Evolutionary conservation across 2,797 vertebrate genomes (phyloP).

Genomic region (Peromyscus melanophrys): DNA sequence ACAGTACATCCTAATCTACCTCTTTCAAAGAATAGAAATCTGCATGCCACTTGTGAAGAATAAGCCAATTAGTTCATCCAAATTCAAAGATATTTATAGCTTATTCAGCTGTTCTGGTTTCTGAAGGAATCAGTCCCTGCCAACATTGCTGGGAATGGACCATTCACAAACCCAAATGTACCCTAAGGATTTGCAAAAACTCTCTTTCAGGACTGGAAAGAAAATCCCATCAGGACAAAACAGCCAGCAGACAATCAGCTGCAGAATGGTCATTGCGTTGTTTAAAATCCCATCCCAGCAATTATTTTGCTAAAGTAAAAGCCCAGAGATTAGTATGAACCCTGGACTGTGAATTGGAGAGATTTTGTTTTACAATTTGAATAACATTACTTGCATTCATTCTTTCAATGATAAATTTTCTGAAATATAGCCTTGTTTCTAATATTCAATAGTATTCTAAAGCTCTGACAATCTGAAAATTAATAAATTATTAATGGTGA

Average conservation of each 20-base stretch:
- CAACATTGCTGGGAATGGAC: slow-evolving; percentile 43
- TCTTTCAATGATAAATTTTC: slow-evolving; percentile 54
- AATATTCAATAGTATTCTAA: background rate
- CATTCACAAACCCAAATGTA: slow-evolving; percentile 50
- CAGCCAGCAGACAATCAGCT: background rate
- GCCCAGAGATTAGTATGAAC: slow-evolving; percentile 6
- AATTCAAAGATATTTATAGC: background rate
- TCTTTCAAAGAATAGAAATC: slow-evolving; percentile 27
- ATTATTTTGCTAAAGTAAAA: slow-evolving; percentile 6
- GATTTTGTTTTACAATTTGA: slow-evolving; percentile 65
- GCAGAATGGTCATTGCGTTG: background rate
- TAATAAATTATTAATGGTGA: background rate
- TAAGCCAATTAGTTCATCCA: background rate
- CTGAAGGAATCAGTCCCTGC: slow-evolving; percentile 18
- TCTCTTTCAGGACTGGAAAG: background rate
- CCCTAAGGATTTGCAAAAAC: background rate
- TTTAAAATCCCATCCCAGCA: background rate
- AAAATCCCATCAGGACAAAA: background rate
- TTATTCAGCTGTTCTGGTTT: background rate
- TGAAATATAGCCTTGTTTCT: slow-evolving; percentile 50
- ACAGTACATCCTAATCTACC: slow-evolving; percentile 6
- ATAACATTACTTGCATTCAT: slow-evolving; percentile 37
- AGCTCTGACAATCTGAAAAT: background rate
- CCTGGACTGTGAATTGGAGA: slow-evolving; percentile 31
- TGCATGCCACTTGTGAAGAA: slow-evolving; percentile 29